Evolutionary conservation across 2,113 vertebrate species (phyloP).

Genomic region (Pristiophorus japonicus): DNA sequence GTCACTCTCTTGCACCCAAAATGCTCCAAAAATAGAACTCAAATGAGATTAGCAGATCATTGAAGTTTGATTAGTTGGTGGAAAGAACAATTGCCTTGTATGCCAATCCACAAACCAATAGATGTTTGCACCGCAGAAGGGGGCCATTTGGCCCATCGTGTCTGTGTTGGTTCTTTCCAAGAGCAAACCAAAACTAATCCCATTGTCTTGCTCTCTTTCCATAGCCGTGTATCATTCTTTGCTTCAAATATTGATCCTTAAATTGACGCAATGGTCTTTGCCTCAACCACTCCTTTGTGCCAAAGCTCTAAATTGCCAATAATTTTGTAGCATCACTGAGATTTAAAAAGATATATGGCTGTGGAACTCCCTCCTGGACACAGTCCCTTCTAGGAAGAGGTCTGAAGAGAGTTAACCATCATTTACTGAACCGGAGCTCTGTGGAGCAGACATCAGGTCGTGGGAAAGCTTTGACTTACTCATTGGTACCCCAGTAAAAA

Average conservation of each 20-base stretch:
- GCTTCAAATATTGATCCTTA: background rate
- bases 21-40: background rate
- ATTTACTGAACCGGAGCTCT: background rate
- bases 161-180: background rate
- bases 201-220: background rate
- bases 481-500: constrained; percentile 21
- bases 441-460: background rate
- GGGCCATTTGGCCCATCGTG: background rate
- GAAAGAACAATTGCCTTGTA: background rate
- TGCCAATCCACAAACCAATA: background rate
- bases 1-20: background rate
- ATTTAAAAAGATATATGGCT: background rate
- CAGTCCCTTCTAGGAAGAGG: background rate
- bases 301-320: background rate
- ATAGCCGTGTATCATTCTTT: background rate
- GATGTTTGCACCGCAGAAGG: too few relatives aligned
- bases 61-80: background rate
- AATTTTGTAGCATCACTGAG: background rate
- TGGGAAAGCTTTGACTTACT: constrained; percentile 24
- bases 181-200: background rate
- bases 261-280: background rate
- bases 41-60: background rate
- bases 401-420: constrained; percentile 20
- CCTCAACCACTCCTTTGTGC: background rate
- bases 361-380: background rate